Percentiles rank a stretch among this genome's conserved stretches.
phyloP scores from a whole-genome alignment of 92 coral and sea anemone genomes.

The Ricordea florida region DNA sequence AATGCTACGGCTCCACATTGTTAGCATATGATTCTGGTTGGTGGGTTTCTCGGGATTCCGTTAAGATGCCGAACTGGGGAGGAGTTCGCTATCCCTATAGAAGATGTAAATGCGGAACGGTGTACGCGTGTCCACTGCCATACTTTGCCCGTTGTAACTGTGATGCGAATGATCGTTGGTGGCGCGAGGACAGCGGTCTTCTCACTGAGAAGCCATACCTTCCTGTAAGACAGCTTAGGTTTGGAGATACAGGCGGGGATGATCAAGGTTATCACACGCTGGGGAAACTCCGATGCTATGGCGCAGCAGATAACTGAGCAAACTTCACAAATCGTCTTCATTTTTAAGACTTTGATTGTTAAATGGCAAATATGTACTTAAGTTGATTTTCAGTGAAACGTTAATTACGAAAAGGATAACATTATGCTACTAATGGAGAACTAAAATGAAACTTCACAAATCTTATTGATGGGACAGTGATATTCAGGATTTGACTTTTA shows the following conservation, averaged over 20 bases:
- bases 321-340: too few relatives aligned
- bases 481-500: too few relatives aligned
- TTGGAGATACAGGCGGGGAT: neutral
- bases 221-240: constrained; percentile 13
- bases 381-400: too few relatives aligned
- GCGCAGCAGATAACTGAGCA: neutral
- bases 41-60: constrained; percentile 35
- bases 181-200: constrained; percentile 43
- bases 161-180: constrained; percentile 33
- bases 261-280: constrained; percentile 23
- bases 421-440: too few relatives aligned
- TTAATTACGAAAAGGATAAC: too few relatives aligned
- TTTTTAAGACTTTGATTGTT: too few relatives aligned
- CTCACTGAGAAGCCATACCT: constrained; percentile 31
- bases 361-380: too few relatives aligned
- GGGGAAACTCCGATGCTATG: constrained; percentile 32
- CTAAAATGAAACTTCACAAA: too few relatives aligned
- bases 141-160: constrained; percentile 26
- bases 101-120: constrained; percentile 62
- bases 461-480: too few relatives aligned
- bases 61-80: constrained; percentile 48
- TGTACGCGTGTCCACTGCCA: constrained; percentile 4
- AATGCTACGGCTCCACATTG: neutral
- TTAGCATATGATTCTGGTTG: constrained; percentile 30
- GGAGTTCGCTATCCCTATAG: neutral